Base-by-base conservation (phyloP, 2,888 invertebrate species). In the Drosophila nr. perissopoda region DNA sequence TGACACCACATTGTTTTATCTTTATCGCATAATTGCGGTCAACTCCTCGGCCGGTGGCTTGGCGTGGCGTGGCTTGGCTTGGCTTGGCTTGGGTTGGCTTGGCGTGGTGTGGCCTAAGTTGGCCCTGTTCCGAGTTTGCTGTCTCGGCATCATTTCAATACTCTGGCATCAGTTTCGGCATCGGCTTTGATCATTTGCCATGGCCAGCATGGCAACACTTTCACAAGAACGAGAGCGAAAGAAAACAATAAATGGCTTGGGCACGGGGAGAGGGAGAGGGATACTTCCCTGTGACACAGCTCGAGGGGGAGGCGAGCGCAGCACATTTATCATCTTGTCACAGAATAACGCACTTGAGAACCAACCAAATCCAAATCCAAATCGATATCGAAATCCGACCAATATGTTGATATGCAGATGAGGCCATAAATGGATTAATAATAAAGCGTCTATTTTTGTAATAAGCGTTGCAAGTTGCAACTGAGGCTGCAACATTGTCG, bases 1-100 rank as follows among this genome's bases (percentile, higher is more conserved):
- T 86, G 90, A 86, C 86, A 86, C 90, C 88, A 85, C 90, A 89
- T 89, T 89, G 89, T 86, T 88, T 86, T 89, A 86, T 86, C 88
- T 86, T 88, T 81, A 87, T 88, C 90, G 86, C 90, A 89, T 87
- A 87, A 89, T 87, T 87, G 86, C 90, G 86, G 86, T 87, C 81
- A 89, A 80, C 84, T 84, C 82, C 84, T 71, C 25, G 66, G 38
- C 66, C 34, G 46, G 25, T 46, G 54, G 61, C 38, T n/a, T 33
- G 48, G 56, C 27, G 0, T 13, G 46, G 46, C 21, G 0, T 42
- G 40, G 42, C 8, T 2, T 40, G 18, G 38, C 10, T 0, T 42
- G 42, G 13, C 3, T 36, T 42, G 21, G 42, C 0, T 1, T 21
- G 46, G 46, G 1, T 1, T 21, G 46, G 38, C 4, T 33, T 33